Evolutionary conservation across 1,140 invertebrate genomes (phyloP).

Genomic region (Telenomus remus): DNA sequence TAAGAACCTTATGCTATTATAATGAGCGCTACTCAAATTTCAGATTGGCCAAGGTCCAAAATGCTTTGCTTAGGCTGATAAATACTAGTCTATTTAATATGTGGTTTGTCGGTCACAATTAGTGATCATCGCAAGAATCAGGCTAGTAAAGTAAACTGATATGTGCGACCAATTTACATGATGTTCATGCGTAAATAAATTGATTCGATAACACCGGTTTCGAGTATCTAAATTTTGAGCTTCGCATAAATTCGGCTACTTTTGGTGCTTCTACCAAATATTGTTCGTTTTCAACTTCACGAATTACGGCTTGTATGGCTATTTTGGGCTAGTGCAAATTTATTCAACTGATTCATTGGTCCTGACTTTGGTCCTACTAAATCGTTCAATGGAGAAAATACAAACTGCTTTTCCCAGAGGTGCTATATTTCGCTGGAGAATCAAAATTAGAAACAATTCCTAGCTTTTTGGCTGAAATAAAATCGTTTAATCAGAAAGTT

Average conservation of each 20-base stretch:
- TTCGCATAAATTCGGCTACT: slow-evolving; percentile 19
- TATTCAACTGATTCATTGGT: neutral
- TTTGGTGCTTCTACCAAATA: slow-evolving; percentile 8
- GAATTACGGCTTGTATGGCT: slow-evolving; percentile 1
- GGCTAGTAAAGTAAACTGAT: slow-evolving; percentile 46
- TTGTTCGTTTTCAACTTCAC: slow-evolving; percentile 11
- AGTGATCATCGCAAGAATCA: slow-evolving; percentile 53
- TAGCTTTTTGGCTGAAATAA: no score
- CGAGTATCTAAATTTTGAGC: slow-evolving; percentile 27
- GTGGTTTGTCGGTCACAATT: slow-evolving; percentile 53
- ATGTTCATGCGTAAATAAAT: slow-evolving; percentile 29
- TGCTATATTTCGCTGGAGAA: no score
- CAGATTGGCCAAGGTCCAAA: slow-evolving; percentile 50
- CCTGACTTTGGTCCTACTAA: neutral
- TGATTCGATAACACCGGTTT: slow-evolving; percentile 35
- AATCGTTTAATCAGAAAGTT: no score
- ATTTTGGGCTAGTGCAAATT: slow-evolving; percentile 21
- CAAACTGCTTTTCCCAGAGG: no score
- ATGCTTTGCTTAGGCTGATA: slow-evolving; percentile 54
- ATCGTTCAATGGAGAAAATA: no score
- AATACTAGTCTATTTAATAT: slow-evolving; percentile 54
- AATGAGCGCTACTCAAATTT: slow-evolving; percentile 41
- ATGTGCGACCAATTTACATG: slow-evolving; percentile 46
- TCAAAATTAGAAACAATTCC: no score
- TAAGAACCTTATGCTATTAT: slow-evolving; percentile 1